Evolutionary conservation across 2,113 vertebrate species (phyloP), one percentile per base, ranked within the genome.

Genomic region (Lasiurus borealis): DNA sequence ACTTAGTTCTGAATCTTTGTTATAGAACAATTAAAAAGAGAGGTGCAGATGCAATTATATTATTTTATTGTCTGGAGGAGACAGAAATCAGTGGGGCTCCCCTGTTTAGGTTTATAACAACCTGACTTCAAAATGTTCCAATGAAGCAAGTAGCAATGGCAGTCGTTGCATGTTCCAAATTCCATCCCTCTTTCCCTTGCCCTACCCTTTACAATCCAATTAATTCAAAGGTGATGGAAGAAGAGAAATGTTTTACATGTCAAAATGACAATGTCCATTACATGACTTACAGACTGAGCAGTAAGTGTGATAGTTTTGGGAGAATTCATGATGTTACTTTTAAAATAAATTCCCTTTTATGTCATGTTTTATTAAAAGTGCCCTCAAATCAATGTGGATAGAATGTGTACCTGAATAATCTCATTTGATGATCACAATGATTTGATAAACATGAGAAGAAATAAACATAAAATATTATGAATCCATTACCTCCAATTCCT

Each of bases 41-140:
- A 97, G 92, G 83, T 95, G 96, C 98, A 99, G 99, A 99, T 98
- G 96, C 83, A 98, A 98, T 98, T 98, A 98, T 98, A 96, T 97
- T 97, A 97, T 98, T 98, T 98, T 97, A 98, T 99, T 99, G 98
- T 99, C 98, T 98, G 92, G 73, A 94, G 98, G 98, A 99, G 98
- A 99, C 99, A 98, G 98, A 96, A 97, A 98, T 86, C 99, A 98
- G 98, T 99, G 98, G 99, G 98, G 98, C 97, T 98, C 97, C 98
- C 85, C 97, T 99, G 98, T 99, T 99, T 98, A 98, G 97, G 98
- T 97, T 98, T 98, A 98, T 98, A 99, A 98, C 98, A 98, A 98
- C 98, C 96, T 98, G 98, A 98, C 97, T 98, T 98, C 96, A 98
- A 97, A 98, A 98, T 96, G 83, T 97, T 95, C 93, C 1, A 2